A percentile compares a stretch with the other conserved stretches of the same genome.
These are phyloP conservation scores for Lophura nycthemera DNA, from an alignment of 2,113 vertebrate species.

Conservation along the genomic window DNA sequence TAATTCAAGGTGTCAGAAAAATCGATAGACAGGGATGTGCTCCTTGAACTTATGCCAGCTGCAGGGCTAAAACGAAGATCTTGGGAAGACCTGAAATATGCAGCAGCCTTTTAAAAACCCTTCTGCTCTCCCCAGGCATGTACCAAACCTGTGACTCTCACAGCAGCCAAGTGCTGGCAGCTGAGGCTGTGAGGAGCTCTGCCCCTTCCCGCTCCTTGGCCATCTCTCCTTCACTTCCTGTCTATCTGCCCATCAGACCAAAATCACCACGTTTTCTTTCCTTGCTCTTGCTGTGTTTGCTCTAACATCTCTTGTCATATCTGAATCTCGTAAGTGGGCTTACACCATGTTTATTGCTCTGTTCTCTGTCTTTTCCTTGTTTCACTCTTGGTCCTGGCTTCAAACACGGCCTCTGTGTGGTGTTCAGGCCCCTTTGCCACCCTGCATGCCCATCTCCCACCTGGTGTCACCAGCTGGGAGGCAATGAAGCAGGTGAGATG, in stretches of 20 bases:
- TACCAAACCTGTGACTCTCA: background rate
- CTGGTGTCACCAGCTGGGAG: background rate
- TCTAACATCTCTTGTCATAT: background rate
- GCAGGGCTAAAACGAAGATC: background rate
- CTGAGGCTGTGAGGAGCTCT: background rate
- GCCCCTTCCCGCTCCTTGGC: rapidly evolving
- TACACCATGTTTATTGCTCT: background rate
- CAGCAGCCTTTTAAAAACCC: background rate
- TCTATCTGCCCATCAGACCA: background rate
- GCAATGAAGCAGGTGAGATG: background rate
- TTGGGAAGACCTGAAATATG: background rate
- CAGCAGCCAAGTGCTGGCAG: background rate
- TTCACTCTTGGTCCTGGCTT: background rate
- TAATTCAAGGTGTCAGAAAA: slow-evolving; percentile 51
- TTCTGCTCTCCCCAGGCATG: background rate
- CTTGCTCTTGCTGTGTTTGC: background rate
- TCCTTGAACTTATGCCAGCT: background rate
- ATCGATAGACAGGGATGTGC: background rate
- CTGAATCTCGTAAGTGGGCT: background rate
- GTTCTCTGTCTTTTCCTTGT: background rate
- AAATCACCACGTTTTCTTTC: background rate
- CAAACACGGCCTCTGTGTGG: rapidly evolving
- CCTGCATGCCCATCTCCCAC: background rate
- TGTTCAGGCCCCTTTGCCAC: background rate
- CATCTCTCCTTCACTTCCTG: background rate